Conservation (phyloP, 2,797 vertebrate species). For the Tenualosa thibaudeaui region DNA sequence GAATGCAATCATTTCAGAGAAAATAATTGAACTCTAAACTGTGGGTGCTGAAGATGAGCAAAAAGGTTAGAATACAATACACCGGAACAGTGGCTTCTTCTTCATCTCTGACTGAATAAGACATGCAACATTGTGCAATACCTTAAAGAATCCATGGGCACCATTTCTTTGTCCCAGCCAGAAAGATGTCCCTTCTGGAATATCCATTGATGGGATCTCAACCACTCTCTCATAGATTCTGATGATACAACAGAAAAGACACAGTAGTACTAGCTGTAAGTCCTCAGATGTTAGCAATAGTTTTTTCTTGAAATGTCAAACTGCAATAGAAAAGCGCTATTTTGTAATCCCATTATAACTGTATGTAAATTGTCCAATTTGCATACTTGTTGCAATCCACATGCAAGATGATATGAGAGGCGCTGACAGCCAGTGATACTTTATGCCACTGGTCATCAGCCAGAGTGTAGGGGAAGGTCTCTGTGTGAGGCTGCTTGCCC, state of each 20-base stretch:
- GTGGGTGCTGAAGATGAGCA: background rate
- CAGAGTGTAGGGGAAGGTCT: conserved; percentile 95
- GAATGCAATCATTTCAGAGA: background rate
- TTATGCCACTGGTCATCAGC: conserved; percentile 97
- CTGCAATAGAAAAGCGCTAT: background rate
- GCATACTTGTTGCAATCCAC: conserved; percentile 95
- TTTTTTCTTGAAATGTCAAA: background rate
- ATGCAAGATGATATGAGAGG: conserved; percentile 90
- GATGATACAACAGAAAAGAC: conserved; percentile 32
- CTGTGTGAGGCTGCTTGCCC: conserved; percentile 85
- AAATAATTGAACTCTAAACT: background rate
- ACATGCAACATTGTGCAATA: conserved; percentile 55
- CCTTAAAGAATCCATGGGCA: conserved; percentile 95
- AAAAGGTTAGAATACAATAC: background rate
- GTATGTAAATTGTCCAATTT: background rate
- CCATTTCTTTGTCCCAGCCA: conserved; percentile 96
- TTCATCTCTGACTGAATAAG: background rate
- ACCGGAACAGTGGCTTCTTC: background rate
- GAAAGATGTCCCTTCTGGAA: conserved; percentile 86
- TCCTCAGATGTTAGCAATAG: background rate
- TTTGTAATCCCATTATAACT: background rate
- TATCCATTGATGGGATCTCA: conserved; percentile 88
- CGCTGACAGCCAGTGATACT: conserved; percentile 91
- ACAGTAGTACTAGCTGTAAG: background rate
- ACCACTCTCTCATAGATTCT: conserved; percentile 98